Conservation (phyloP, 2,797 vertebrate species). For the Clarias platycephalus region DNA sequence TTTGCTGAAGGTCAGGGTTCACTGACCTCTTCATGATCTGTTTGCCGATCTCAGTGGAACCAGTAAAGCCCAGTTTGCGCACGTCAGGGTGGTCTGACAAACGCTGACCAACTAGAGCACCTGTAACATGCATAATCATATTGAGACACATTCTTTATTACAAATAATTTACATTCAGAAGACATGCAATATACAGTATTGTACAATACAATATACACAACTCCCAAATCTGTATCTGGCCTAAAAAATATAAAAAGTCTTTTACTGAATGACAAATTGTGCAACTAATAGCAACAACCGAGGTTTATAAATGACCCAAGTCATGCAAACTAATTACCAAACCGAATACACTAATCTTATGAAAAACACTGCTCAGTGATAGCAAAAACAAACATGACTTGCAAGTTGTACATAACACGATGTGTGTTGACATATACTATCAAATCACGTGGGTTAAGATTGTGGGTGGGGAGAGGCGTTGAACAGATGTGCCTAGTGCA, state of each 20-base stretch:
- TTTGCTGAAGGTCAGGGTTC: neutral
- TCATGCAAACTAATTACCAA: neutral
- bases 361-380: neutral
- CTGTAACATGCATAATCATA: slow-evolving; percentile 58
- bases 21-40: slow-evolving; percentile 88
- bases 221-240: neutral
- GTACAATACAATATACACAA: neutral
- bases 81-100: slow-evolving; percentile 85
- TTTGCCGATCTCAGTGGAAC: slow-evolving; percentile 86
- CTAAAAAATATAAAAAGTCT: neutral
- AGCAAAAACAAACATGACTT: neutral
- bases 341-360: neutral
- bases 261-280: neutral
- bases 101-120: slow-evolving; percentile 81
- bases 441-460: neutral
- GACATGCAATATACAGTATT: neutral
- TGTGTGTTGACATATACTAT: neutral
- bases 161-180: neutral
- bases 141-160: neutral
- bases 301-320: neutral
- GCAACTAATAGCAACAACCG: neutral
- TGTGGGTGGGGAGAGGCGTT: neutral
- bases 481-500: neutral
- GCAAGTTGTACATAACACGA: neutral
- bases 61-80: slow-evolving; percentile 86